Percentiles rank a stretch among this genome's conserved stretches.
These are phyloP conservation scores for Mycteria americana DNA, from an alignment of 2,797 vertebrate genomes.

Conservation along the genomic window DNA sequence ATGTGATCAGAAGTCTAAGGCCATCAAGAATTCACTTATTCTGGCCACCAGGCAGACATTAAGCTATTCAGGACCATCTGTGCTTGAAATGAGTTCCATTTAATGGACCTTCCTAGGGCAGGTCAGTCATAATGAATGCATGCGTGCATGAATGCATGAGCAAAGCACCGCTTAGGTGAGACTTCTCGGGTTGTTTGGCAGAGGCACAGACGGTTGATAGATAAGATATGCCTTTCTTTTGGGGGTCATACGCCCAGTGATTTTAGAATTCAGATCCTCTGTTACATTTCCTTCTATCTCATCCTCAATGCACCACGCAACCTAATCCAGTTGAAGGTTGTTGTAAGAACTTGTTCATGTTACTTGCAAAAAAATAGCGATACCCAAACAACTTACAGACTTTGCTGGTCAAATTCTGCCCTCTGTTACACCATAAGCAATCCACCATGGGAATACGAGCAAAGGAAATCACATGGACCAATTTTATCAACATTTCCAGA, in stretches of 20 bases:
- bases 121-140: slow-evolving; percentile 59
- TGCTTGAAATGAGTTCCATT: slow-evolving; percentile 73
- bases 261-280: slow-evolving; percentile 26
- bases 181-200: neutral
- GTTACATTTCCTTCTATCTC: neutral
- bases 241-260: neutral
- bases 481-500: neutral
- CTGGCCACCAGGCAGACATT: slow-evolving; percentile 80
- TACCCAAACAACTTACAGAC: neutral
- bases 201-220: neutral
- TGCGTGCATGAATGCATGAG: slow-evolving; percentile 50
- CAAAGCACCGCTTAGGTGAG: neutral
- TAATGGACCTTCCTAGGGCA: slow-evolving; percentile 75
- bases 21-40: slow-evolving; percentile 74
- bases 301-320: neutral
- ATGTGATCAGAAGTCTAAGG: slow-evolving; percentile 75
- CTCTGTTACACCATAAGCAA: neutral
- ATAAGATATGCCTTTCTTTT: slow-evolving; percentile 7
- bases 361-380: neutral
- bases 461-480: neutral
- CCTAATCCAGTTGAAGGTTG: neutral
- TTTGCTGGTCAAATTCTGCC: neutral
- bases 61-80: slow-evolving; percentile 78
- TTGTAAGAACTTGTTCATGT: neutral
- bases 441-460: neutral